phyloP scores from a whole-genome alignment of 2,888 invertebrate genomes.

The Dasysyrphus albostriatus region DNA sequence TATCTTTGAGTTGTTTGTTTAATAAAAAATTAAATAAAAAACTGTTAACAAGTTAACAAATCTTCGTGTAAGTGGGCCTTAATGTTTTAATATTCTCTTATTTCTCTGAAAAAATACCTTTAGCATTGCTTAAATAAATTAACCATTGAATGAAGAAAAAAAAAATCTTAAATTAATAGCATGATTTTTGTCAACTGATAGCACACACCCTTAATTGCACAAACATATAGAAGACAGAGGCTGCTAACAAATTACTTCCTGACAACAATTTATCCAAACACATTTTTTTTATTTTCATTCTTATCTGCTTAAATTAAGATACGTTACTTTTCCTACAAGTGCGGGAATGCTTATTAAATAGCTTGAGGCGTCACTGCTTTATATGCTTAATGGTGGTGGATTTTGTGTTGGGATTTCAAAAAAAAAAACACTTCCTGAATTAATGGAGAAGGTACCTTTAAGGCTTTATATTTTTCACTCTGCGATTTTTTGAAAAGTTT shows the following conservation, averaged over 20 bases:
- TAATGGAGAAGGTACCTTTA: background rate
- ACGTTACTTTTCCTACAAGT: background rate
- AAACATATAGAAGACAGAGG: background rate
- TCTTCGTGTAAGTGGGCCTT: no score
- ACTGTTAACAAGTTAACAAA: no score
- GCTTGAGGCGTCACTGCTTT: background rate
- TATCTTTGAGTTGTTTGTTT: no score
- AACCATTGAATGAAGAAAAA: background rate
- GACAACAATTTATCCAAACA: conserved; percentile 32
- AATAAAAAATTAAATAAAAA: no score
- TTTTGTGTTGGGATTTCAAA: background rate
- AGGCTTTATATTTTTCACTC: background rate
- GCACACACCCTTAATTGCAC: background rate
- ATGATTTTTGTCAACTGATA: background rate
- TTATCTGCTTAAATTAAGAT: conserved; percentile 21
- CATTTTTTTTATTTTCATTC: conserved; percentile 14
- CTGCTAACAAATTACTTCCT: background rate
- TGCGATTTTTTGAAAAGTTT: background rate
- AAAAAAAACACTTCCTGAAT: background rate
- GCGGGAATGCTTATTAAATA: background rate
- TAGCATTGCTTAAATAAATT: background rate
- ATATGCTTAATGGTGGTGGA: background rate
- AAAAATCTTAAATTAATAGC: no score
- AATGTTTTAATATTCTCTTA: no score
- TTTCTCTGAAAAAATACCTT: no score